Evolutionary conservation across 2,113 vertebrate species (phyloP), one percentile per base, ranked within the genome.

Genomic region (Fregata magnificens): DNA sequence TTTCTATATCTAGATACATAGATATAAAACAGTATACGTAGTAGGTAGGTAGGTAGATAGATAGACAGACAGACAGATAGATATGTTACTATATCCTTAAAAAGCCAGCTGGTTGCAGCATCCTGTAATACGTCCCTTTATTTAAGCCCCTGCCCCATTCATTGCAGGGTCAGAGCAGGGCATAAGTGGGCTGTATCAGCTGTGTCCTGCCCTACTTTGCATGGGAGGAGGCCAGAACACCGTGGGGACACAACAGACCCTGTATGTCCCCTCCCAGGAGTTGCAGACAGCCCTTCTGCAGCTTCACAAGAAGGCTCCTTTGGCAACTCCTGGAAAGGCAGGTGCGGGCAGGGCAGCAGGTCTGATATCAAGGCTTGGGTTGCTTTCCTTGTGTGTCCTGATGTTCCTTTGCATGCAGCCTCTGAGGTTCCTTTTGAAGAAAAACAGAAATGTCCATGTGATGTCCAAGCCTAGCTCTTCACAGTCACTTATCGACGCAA

Each of bases 401-500:
- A 38, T 24, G 9, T 29, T 86, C 42, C 25, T 88, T 70, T 72
- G 29, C 38, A 15, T 45, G 67, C 24, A 63, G 16, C 12, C 31
- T 61, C 73, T 59, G 58, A 63, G 44, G 17, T 71, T 65, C 31
- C 42, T 72, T 90, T 52, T 28, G 40, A 79, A 77, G 36, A 56
- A 53, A 77, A 74, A 2, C 20, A 63, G 45, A 80, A 80, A n/a
- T 0, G 3, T 29, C 7, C 22, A 34, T 8, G 2, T 58, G 32
- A 67, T 62, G 12, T 29, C 21, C 53, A 63, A 62, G 52, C 25
- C 20, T 61, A 31, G 12, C n/a, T 85, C 40, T 67, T 86, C 38
- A 22, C 40, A 66, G 28, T 34, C 2, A 0, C 67, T 65, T 44
- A 3, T 32, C 0, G 0, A 26, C 4, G 4, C 67, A 84, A 21